Evolutionary conservation across 1,140 invertebrate genomes (phyloP).

Genomic region (Heliconius melpomene): DNA sequence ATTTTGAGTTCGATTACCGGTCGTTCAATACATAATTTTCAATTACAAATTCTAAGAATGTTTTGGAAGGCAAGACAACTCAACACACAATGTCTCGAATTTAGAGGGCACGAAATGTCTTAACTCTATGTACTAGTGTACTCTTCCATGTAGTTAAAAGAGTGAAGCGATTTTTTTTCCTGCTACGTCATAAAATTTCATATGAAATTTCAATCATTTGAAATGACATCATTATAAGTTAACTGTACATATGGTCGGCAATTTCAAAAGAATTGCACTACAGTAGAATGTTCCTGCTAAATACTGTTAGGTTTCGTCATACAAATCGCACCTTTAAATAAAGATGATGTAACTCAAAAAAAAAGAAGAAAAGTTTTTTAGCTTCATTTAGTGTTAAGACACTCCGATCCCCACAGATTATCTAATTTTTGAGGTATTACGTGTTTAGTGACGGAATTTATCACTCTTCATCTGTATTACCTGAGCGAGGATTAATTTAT

Average conservation of each 20-base stretch:
- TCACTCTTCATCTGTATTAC: too few species aligned
- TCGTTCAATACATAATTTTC: too few species aligned
- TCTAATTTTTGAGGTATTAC: not conserved
- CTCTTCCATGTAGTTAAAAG: too few species aligned
- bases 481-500: too few species aligned
- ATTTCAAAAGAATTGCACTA: not conserved
- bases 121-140: too few species aligned
- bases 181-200: too few species aligned
- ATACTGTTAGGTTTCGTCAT: not conserved
- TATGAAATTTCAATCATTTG: not conserved
- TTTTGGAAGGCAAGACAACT: too few species aligned
- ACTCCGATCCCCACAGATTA: not conserved
- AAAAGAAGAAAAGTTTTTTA: not conserved
- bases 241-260: not conserved
- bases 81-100: too few species aligned
- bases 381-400: not conserved
- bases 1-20: not conserved
- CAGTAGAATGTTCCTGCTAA: not conserved
- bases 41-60: too few species aligned
- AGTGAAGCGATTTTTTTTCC: too few species aligned
- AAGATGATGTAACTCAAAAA: not conserved
- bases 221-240: not conserved
- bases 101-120: too few species aligned
- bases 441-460: not conserved
- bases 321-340: not conserved